Conservation (phyloP, 2,888 invertebrate species). For the Isotomurus palustris region DNA sequence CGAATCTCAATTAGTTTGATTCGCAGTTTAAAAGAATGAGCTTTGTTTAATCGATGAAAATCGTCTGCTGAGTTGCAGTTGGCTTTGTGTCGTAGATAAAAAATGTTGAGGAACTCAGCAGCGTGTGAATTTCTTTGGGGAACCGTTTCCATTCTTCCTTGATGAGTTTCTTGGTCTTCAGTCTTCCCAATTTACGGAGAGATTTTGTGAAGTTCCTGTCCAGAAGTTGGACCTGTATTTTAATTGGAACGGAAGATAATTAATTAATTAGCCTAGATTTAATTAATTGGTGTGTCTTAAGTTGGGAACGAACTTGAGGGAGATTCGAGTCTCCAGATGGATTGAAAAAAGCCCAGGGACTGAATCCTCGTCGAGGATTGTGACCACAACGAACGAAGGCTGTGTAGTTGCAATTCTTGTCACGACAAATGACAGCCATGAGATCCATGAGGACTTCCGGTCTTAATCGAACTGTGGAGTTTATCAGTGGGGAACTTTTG, state of each 20-base stretch:
- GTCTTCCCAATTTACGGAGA: conserved; percentile 22
- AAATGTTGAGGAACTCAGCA: conserved; percentile 15
- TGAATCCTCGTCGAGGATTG: conserved; percentile 4
- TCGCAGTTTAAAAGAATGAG: too few relatives aligned
- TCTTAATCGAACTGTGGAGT: too few relatives aligned
- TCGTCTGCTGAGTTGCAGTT: too few relatives aligned
- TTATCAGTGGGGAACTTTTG: too few relatives aligned
- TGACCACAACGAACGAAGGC: conserved; percentile 6
- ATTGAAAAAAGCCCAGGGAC: neutral
- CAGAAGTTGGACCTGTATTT: too few relatives aligned
- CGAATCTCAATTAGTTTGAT: too few relatives aligned
- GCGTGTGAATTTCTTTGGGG: conserved; percentile 20
- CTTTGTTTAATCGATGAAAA: too few relatives aligned
- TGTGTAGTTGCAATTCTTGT: neutral
- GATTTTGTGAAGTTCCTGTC: too few relatives aligned
- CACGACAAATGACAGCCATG: neutral
- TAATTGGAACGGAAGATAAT: neutral
- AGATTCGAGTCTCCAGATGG: too few relatives aligned
- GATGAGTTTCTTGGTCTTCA: conserved; percentile 30
- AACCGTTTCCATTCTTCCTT: conserved; percentile 19
- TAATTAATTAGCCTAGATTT: too few relatives aligned
- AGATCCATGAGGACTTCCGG: conserved; percentile 3
- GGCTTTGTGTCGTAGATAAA: conserved; percentile 18
- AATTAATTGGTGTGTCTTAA: too few relatives aligned
- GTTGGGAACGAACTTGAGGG: too few relatives aligned